Conservation (phyloP, 2,888 invertebrate genomes). For the Orthosia incerta region DNA sequence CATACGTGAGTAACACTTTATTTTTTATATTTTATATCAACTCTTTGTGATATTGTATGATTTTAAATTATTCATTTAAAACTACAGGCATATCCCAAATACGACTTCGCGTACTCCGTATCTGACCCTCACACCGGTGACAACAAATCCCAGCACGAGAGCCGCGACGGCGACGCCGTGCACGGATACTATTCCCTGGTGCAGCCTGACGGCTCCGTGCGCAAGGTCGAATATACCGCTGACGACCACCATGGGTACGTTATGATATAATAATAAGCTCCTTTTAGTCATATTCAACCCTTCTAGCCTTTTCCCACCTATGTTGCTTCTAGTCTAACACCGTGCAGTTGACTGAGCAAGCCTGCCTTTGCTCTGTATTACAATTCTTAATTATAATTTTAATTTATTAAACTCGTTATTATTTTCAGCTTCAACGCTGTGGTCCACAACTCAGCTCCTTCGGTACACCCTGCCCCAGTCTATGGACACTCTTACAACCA, state of each 20-base stretch:
- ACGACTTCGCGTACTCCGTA: conserved; percentile 89
- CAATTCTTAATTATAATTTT: background rate
- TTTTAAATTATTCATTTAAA: background rate
- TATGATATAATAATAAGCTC: background rate
- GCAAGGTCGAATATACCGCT: conserved; percentile 88
- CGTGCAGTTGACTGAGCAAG: background rate
- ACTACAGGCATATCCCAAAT: conserved; percentile 82
- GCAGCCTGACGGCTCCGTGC: conserved; percentile 88
- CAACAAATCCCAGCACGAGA: conserved; percentile 90
- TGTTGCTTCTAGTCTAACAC: background rate
- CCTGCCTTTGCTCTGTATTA: background rate
- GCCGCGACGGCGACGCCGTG: conserved; percentile 89
- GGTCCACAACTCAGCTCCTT: conserved; percentile 85
- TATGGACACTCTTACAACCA: conserved; percentile 76
- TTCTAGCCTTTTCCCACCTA: background rate
- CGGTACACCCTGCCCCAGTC: conserved; percentile 80
- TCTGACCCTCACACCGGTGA: conserved; percentile 91
- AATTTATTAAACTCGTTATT: background rate
- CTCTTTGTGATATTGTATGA: no score
- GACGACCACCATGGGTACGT: conserved; percentile 75
- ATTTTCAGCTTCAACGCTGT: conserved; percentile 87
- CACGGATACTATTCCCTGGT: conserved; percentile 90
- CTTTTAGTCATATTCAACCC: background rate
- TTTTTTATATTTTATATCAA: background rate
- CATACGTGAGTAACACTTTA: conserved; percentile 65